Percentiles rank a stretch among this genome's conserved stretches.
Evolutionary conservation across 2,888 invertebrate genomes (phyloP).

Genomic region (Xylota segnis): DNA sequence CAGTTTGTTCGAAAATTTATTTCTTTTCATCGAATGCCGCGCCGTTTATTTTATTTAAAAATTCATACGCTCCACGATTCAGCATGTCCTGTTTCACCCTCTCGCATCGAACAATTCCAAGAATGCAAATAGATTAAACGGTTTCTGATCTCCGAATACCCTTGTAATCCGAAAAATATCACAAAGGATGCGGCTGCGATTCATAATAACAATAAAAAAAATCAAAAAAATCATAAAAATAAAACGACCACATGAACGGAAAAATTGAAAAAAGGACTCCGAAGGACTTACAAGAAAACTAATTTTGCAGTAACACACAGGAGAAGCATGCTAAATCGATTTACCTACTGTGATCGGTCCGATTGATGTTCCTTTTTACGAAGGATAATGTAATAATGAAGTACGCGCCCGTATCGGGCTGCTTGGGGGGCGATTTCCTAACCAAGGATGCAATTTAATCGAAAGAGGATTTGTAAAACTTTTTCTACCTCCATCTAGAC

Average conservation of each 20-base stretch:
- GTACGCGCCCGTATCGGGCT: conserved; percentile 14
- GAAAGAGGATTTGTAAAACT: conserved; percentile 73
- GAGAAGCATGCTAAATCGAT: conserved; percentile 56
- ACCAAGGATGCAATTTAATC: conserved; percentile 73
- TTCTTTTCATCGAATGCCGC: conserved; percentile 44
- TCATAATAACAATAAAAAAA: conserved; percentile 70
- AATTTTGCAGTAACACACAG: conserved; percentile 53
- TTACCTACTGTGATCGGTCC: conserved; percentile 75
- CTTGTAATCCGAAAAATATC: conserved; percentile 62
- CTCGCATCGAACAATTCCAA: conserved; percentile 63
- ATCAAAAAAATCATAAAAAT: conserved; percentile 49
- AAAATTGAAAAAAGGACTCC: background rate
- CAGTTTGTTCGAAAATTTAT: conserved; percentile 13
- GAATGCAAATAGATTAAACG: conserved; percentile 77
- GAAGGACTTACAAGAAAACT: conserved; percentile 71
- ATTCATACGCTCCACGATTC: conserved; percentile 40
- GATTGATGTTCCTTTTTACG: conserved; percentile 69
- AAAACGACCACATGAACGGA: conserved; percentile 21
- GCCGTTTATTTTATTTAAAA: conserved; percentile 64
- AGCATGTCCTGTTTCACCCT: conserved; percentile 25
- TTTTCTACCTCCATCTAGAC: conserved; percentile 49
- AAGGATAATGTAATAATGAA: conserved; percentile 71
- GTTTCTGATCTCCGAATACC: conserved; percentile 51
- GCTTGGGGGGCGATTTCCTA: conserved; percentile 3
- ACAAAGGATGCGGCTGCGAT: conserved; percentile 67